These are phyloP conservation scores for Onychomys leucogaster DNA, from an alignment of 2,797 vertebrate species.

Conservation along the genomic window DNA sequence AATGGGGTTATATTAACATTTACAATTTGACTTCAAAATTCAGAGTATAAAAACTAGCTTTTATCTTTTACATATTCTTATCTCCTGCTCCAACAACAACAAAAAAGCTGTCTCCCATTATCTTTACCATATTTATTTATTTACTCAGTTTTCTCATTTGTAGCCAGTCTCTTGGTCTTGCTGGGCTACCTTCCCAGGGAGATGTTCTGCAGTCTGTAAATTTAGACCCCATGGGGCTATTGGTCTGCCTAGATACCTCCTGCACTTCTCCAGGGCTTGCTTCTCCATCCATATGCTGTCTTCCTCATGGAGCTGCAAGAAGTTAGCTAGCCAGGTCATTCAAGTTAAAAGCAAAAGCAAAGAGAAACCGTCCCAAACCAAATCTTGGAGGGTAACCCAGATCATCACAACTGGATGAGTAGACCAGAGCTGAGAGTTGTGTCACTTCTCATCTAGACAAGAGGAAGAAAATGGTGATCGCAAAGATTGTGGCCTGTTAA, in stretches of 20 bases:
- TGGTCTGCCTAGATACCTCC: background rate
- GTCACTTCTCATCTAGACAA: background rate
- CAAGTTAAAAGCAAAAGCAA: background rate
- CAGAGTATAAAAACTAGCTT: background rate
- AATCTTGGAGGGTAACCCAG: background rate
- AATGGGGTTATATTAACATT: background rate
- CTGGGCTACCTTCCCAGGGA: background rate
- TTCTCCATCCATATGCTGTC: background rate
- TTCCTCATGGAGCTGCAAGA: background rate
- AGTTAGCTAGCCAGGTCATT: slow-evolving; percentile 11
- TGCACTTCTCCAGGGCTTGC: background rate
- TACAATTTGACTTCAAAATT: slow-evolving; percentile 34
- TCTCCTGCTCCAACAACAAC: background rate
- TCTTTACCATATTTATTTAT: slow-evolving; percentile 22
- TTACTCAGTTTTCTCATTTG: background rate
- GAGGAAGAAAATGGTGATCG: background rate
- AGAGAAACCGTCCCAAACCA: background rate
- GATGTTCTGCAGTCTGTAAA: background rate
- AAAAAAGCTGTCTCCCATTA: slow-evolving; percentile 36
- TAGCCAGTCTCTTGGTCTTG: background rate
- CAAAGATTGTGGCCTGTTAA: background rate
- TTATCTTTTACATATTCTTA: slow-evolving; percentile 33
- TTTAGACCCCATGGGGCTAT: background rate
- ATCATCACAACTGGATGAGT: slow-evolving; percentile 14
- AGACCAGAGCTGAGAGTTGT: background rate